Evolutionary conservation across 2,113 vertebrate species (phyloP), one percentile per base, ranked within the genome.

Genomic region (Lepus europaeus): DNA sequence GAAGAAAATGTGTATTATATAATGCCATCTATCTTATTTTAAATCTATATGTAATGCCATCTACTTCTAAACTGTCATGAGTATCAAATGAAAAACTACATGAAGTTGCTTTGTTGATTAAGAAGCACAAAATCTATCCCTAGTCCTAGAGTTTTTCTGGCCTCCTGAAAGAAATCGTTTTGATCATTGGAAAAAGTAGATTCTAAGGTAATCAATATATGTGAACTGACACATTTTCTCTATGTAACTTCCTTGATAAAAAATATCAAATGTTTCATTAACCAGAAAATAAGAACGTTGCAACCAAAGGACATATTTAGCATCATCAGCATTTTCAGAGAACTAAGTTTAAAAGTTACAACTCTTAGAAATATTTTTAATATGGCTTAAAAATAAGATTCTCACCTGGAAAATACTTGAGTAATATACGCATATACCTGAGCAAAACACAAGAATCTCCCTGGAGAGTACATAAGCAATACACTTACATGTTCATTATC

Each of bases 321-420:
- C 22, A 84, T 70, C 13, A 84, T 63, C 66, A 76, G 68, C 12
- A 2, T 91, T 85, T 93, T 85, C 66, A 70, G 14, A 94, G 53
- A 87, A 92, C 25, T n/a, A 83, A 94, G 61, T 84, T 64, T 92
- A 61, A 94, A 93, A 81, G 45, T 29, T 87, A 56, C 14, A 83
- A 69, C 83, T 92, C 63, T 78, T 87, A 7, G 76, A 83, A 85
- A 74, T 59, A 87, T 84, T 36, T 39, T 69, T 59, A 85, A 72
- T 64, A 79, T 59, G 33, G 49, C 69, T 81, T 64, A 4, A 89
- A 95, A 93, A 49, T 83, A 78, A 90, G 59, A 90, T 33, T 70
- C 56, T 76, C 72, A 91, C 16, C 17, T 31, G 13, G 5, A 94
- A 5, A 64, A 39, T 76, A 88, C 20, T 66, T 76, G 4, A 87